Evolutionary conservation across 2,797 vertebrate genomes (phyloP), one percentile per base, ranked within the genome.

Genomic region (Neoniphon sammara): DNA sequence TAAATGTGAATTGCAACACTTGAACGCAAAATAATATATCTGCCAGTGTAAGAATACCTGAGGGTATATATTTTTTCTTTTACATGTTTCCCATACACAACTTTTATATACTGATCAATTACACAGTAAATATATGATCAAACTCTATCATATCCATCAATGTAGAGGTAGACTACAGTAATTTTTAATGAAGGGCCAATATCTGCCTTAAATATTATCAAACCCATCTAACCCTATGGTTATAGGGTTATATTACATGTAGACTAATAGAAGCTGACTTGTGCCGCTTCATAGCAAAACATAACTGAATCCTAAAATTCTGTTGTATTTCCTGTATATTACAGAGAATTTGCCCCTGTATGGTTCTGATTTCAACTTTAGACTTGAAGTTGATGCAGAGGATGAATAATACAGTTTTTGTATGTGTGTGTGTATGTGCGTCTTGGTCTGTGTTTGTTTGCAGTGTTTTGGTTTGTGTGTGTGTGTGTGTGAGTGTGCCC

Each of bases 341-440:
- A 17, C 30, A 55, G 23, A 30, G 23, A 27, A 30, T 17, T 15
- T 5, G 25, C n/a, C 5, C 53, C 53, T 23, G 30, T 65, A 25
- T 46, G 36, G 39, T 67, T 67, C 25, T 55, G 65, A 67, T 56
- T 56, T 67, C 53, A 57, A 56, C 65, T 20, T 46, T 5, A 17
- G 52, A 30, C 21, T 23, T 54, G 65, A 55, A 56, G 30, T n/a
- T 44, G 23, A 67, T 67, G 53, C 54, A 39, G 25, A 56, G 39
- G 36, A 56, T 57, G 65, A 44, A 58, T 20, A n/a, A 36, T 57
- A 57, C 17, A 36, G 55, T 17, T 56, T 31, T 18, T 34, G 56
- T 20, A 18, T 36, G 30, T 58, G 30, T 18, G 18, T 18, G 18
- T 36, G 18, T 58, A 12, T 18, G 31, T 54, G 10, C 14, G 12